phyloP scores from a whole-genome alignment of 2,797 vertebrate genomes.

The Chlorospingus flavigularis region DNA sequence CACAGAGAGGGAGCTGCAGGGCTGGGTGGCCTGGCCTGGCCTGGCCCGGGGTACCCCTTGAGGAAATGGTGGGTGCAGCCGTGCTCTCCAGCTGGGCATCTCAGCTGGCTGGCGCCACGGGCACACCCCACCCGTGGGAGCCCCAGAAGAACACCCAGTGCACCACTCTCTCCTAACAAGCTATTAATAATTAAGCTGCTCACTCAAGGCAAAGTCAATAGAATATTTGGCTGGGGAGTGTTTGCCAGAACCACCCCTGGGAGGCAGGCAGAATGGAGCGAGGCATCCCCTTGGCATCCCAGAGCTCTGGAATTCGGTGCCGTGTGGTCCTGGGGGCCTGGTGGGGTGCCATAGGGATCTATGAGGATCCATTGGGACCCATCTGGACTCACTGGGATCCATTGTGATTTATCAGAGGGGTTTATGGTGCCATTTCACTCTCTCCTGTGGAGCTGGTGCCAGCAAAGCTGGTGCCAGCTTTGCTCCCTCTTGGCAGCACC shows the following conservation, averaged over 20 bases:
- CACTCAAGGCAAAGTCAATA: constrained; percentile 44
- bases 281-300: neutral
- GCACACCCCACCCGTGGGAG: neutral
- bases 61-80: fast-evolving
- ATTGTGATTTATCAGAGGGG: neutral
- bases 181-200: constrained; percentile 64
- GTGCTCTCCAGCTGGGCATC: fast-evolving
- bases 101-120: fast-evolving
- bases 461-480: neutral
- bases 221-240: neutral
- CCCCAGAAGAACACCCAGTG: neutral
- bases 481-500: fast-evolving
- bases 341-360: neutral
- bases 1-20: fast-evolving
- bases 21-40: fast-evolving
- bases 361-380: neutral
- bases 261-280: neutral
- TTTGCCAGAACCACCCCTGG: neutral
- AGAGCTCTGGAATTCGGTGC: fast-evolving
- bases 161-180: neutral
- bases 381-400: neutral
- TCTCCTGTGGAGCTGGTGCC: fast-evolving
- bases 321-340: neutral
- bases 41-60: fast-evolving
- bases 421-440: fast-evolving